These are phyloP conservation scores for Ophion ellenae DNA, from an alignment of 2,888 invertebrate species.

Conservation along the genomic window DNA sequence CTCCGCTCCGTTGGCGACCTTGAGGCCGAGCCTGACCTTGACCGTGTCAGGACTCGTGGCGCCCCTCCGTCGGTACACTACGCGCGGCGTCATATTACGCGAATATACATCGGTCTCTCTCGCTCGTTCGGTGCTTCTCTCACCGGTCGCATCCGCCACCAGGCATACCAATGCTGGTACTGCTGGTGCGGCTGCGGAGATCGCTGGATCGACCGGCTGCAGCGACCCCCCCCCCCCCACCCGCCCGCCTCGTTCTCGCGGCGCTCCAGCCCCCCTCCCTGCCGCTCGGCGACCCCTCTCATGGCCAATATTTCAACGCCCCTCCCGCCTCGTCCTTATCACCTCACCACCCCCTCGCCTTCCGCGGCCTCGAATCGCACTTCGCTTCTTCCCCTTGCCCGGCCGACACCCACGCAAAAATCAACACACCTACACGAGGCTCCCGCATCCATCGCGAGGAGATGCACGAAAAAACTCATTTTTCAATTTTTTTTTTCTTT, in stretches of 20 bases:
- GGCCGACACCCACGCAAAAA: constrained; percentile 36
- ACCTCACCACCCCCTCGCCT: constrained; percentile 30
- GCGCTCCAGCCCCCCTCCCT: constrained; percentile 41
- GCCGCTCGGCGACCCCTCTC: constrained; percentile 52
- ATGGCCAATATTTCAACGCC: constrained; percentile 49
- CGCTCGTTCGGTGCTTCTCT: constrained; percentile 62
- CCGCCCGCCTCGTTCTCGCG: background rate
- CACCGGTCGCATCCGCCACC: constrained; percentile 55
- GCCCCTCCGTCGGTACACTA: constrained; percentile 60
- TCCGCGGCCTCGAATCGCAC: constrained; percentile 21
- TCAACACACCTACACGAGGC: constrained; percentile 21
- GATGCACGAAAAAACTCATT: background rate
- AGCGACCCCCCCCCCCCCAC: constrained; percentile 32
- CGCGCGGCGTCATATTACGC: constrained; percentile 74
- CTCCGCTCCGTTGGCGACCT: constrained; percentile 75
- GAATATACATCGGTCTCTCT: constrained; percentile 68
- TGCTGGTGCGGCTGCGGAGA: constrained; percentile 57
- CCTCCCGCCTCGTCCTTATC: constrained; percentile 51
- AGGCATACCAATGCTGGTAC: constrained; percentile 54
- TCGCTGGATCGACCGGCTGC: constrained; percentile 63
- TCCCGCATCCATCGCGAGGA: background rate
- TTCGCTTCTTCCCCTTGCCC: constrained; percentile 16
- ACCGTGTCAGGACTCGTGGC: constrained; percentile 79
- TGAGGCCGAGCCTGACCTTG: constrained; percentile 80
- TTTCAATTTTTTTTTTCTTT: background rate